Percentiles rank a stretch among this genome's conserved stretches.
Conservation (phyloP, 2,888 invertebrate genomes). For the Danaus chrysippus region DNA sequence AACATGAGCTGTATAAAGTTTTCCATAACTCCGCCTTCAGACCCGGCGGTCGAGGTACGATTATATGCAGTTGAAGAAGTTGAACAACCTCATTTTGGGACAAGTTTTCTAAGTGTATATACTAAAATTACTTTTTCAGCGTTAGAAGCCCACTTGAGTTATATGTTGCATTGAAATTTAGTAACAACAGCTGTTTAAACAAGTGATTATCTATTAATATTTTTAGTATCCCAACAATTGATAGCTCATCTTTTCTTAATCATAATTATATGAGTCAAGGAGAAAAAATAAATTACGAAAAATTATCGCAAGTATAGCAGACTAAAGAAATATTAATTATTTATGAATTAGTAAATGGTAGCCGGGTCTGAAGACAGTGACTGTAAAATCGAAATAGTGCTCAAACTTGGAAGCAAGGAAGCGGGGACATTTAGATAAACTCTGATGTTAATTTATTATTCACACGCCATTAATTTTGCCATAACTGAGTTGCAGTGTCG, state of each 20-base stretch:
- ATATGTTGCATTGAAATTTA: not conserved
- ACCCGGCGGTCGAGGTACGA: conserved; percentile 2
- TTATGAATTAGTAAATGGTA: not conserved
- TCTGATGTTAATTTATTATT: conserved; percentile 68
- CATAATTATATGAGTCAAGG: too few species aligned
- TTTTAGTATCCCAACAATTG: too few species aligned
- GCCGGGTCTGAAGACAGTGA: conserved; percentile 7
- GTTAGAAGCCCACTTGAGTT: not conserved
- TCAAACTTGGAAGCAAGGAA: conserved; percentile 43
- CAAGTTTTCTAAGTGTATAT: not conserved
- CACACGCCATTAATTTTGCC: conserved; percentile 62
- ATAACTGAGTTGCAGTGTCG: conserved; percentile 41
- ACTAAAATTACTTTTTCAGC: conserved; percentile 1
- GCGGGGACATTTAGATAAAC: conserved; percentile 61
- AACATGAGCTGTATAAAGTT: conserved; percentile 27
- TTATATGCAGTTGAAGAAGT: conserved; percentile 6
- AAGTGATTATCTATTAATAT: too few species aligned
- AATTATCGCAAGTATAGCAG: too few species aligned
- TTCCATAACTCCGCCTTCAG: conserved; percentile 10
- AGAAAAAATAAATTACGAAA: too few species aligned
- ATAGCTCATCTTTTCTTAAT: too few species aligned
- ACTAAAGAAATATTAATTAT: not conserved
- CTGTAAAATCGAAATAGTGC: conserved; percentile 24
- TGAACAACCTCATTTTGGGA: conserved; percentile 4
- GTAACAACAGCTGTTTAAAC: too few species aligned